Evolutionary conservation across 2,113 vertebrate species (phyloP).

Genomic region (Clupea harengus): DNA sequence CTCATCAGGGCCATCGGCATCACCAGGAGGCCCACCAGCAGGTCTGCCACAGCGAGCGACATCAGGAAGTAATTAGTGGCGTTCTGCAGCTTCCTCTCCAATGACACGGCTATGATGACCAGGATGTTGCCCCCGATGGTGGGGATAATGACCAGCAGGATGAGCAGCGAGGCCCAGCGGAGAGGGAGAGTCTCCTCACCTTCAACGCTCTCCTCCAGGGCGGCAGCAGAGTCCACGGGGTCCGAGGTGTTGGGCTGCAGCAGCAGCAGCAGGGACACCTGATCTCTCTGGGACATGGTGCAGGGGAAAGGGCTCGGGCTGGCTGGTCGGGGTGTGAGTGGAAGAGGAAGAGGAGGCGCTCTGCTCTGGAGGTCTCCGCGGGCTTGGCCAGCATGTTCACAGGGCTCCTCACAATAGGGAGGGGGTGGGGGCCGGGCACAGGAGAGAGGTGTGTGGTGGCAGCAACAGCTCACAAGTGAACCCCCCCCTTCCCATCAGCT

Average conservation of each 20-base stretch:
- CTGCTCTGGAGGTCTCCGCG: conserved; percentile 69
- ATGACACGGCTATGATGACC: conserved; percentile 90
- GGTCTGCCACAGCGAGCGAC: conserved; percentile 90
- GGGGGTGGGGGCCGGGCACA: conserved; percentile 3
- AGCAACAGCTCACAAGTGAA: conserved; percentile 30
- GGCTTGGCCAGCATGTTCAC: conserved; percentile 84
- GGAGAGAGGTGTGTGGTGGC: conserved; percentile 5
- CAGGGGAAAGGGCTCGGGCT: conserved; percentile 40
- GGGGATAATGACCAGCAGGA: conserved; percentile 88
- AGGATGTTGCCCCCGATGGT: conserved; percentile 96
- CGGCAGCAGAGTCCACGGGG: conserved; percentile 35
- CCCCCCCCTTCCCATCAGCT: background rate
- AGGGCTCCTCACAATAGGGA: conserved; percentile 58
- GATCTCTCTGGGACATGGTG: conserved; percentile 64
- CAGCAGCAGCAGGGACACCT: conserved; percentile 33
- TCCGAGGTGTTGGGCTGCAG: conserved; percentile 46
- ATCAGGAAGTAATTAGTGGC: conserved; percentile 98
- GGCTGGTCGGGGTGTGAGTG: conserved; percentile 48
- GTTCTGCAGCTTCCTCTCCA: conserved; percentile 94
- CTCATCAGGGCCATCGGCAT: conserved; percentile 93
- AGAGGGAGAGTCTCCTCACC: conserved; percentile 53
- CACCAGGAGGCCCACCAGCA: conserved; percentile 94
- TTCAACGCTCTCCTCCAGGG: conserved; percentile 20
- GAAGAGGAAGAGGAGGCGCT: conserved; percentile 37
- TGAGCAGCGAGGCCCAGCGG: conserved; percentile 85